Evolutionary conservation across 2,113 vertebrate genomes (phyloP).

Genomic region (Pterocles burchelli): DNA sequence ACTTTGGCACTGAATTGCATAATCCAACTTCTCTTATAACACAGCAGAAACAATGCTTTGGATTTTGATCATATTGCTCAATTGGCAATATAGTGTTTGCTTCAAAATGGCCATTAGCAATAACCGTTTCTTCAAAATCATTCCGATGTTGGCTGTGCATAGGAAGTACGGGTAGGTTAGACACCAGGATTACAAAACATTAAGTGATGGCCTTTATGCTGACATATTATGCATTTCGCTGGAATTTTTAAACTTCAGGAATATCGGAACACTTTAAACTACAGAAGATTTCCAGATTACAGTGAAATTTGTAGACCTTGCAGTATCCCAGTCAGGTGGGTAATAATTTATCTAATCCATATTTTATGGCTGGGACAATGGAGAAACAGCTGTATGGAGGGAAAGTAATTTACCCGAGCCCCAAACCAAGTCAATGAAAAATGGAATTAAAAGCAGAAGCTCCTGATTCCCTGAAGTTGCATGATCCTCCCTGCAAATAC

Average conservation of each 20-base stretch:
- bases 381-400: neutral
- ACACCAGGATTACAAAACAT: neutral
- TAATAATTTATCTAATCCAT: neutral
- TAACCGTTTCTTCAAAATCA: neutral
- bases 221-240: neutral
- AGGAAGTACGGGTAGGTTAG: neutral
- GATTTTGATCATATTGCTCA: constrained; percentile 8
- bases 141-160: neutral
- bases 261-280: neutral
- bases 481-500: neutral
- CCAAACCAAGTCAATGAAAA: neutral
- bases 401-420: accelerated
- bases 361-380: neutral
- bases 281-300: neutral
- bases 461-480: neutral
- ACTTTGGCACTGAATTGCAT: neutral
- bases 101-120: neutral
- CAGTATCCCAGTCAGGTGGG: neutral
- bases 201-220: neutral
- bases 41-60: constrained; percentile 34
- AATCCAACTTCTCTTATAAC: constrained; percentile 37
- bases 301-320: neutral
- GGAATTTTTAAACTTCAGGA: neutral
- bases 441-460: neutral
- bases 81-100: neutral